Evolutionary conservation across 2,888 invertebrate genomes (phyloP).

Genomic region (Erannis defoliaria): DNA sequence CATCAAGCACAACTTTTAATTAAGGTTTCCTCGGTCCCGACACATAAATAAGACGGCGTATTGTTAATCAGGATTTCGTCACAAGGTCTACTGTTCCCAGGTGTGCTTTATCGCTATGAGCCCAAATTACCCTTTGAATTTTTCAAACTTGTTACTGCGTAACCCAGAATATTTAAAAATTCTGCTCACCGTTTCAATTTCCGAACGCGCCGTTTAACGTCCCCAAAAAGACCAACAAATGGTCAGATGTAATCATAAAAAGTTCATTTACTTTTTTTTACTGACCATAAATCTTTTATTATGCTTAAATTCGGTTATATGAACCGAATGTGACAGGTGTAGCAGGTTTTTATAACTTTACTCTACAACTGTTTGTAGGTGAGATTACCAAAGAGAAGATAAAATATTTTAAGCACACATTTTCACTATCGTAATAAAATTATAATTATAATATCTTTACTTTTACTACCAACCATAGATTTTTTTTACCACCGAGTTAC

Average conservation of each 20-base stretch:
- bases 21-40: slow-evolving; percentile 42
- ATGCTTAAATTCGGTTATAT: slow-evolving; percentile 16
- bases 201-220: slow-evolving; percentile 25
- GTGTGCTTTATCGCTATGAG: slow-evolving; percentile 52
- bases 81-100: slow-evolving; percentile 43
- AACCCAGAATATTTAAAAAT: slow-evolving; percentile 34
- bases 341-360: slow-evolving; percentile 11
- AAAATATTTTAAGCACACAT: too few relatives aligned
- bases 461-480: too few relatives aligned
- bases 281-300: slow-evolving; percentile 28
- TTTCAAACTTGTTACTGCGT: slow-evolving; percentile 43
- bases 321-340: slow-evolving; percentile 24
- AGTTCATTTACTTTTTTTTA: slow-evolving; percentile 20
- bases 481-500: too few relatives aligned
- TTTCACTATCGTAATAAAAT: too few relatives aligned
- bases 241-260: slow-evolving; percentile 36
- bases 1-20: slow-evolving; percentile 39
- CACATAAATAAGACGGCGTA: slow-evolving; percentile 51
- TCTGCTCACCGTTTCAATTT: slow-evolving; percentile 33
- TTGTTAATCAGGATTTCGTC: slow-evolving; percentile 50
- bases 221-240: slow-evolving; percentile 25
- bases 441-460: too few relatives aligned
- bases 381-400: background rate
- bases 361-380: slow-evolving; percentile 3
- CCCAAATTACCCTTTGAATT: slow-evolving; percentile 55